Conservation (phyloP, 2,888 invertebrate species). For the Rapana venosa region DNA sequence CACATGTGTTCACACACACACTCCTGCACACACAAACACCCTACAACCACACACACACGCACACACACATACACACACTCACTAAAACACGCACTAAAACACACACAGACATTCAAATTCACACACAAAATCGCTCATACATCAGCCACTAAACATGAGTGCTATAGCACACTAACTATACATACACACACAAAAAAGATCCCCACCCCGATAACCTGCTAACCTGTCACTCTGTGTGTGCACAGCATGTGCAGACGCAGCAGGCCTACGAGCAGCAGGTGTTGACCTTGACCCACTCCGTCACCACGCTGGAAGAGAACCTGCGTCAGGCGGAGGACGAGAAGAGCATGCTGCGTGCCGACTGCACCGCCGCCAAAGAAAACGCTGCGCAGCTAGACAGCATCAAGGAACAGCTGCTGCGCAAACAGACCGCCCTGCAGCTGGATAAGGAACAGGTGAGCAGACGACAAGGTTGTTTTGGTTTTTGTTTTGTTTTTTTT, state of each 20-base stretch:
- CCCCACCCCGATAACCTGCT: no score
- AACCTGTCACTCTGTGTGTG: not conserved
- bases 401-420: constrained; percentile 75
- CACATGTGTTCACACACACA: no score
- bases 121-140: no score
- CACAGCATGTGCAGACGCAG: constrained; percentile 71
- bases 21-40: not conserved
- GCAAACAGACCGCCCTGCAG: constrained; percentile 73
- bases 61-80: not conserved
- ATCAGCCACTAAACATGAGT: no score
- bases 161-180: no score
- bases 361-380: constrained; percentile 76
- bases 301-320: constrained; percentile 74
- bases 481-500: not conserved
- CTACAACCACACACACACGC: not conserved
- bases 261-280: constrained; percentile 76
- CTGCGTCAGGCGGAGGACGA: constrained; percentile 73
- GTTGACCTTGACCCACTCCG: constrained; percentile 72
- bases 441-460: constrained; percentile 77
- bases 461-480: not conserved
- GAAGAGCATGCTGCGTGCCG: constrained; percentile 73
- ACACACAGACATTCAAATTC: not conserved
- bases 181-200: no score
- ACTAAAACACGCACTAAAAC: not conserved
- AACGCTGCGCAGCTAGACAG: constrained; percentile 77